Evolutionary conservation across 2,113 vertebrate species (phyloP).

Genomic region (Elephantulus edwardii): DNA sequence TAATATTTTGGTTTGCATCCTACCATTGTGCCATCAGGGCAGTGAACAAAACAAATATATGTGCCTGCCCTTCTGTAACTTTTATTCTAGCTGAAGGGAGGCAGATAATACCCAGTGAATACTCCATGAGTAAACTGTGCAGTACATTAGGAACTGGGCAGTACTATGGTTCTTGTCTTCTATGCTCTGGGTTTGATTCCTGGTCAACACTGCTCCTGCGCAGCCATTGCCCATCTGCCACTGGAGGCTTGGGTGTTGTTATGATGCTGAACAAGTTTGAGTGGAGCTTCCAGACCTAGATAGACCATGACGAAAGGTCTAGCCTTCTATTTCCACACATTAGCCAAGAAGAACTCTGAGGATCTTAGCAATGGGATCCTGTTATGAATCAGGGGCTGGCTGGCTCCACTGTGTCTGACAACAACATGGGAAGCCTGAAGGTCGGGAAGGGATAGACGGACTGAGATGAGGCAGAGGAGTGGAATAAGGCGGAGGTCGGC

Average conservation of each 20-base stretch:
- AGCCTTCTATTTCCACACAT: background rate
- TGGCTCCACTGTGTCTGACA: background rate
- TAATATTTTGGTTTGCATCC: background rate
- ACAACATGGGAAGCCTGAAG: background rate
- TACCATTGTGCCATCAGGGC: background rate
- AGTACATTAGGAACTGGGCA: background rate
- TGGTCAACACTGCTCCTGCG: background rate
- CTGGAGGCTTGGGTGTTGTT: background rate
- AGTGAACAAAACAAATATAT: background rate
- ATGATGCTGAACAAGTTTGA: background rate
- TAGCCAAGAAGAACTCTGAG: background rate
- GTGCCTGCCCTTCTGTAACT: background rate
- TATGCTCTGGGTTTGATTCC: background rate
- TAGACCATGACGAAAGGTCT: background rate
- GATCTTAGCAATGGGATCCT: background rate
- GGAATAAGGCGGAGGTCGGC: accelerated
- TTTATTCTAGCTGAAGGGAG: background rate
- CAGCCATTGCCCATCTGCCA: background rate
- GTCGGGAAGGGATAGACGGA: background rate
- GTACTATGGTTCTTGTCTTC: background rate
- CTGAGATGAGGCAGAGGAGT: background rate
- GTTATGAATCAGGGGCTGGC: background rate
- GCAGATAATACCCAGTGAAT: background rate
- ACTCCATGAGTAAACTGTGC: no score
- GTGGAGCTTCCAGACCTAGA: background rate